Base-by-base conservation (phyloP, 2,113 vertebrate genomes). In the Oryzias woworae region DNA sequence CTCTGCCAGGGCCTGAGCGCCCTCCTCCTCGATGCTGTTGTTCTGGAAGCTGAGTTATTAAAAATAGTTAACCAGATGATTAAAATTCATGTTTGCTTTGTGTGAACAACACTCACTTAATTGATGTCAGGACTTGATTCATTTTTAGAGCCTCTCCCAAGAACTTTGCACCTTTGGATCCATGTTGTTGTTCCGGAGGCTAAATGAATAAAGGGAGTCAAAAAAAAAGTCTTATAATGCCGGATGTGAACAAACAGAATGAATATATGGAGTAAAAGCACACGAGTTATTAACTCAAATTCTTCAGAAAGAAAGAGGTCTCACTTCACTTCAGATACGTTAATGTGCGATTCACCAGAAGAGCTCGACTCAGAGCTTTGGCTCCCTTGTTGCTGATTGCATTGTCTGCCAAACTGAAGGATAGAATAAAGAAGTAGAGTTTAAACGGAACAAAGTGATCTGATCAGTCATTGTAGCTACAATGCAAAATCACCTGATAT, bases 331-430 rank as follows among this genome's bases (percentile, higher is more conserved):
- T 96, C 53, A 98, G 90, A 2, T 58, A 67, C 0, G 56, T 92
- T 59, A 99, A 90, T 4, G 95, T 97, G 69, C 94, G 92, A 91
- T 98, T 99, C 73, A 98, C 96, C 84, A 97, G 69, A 45, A 98
- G 90, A 0, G 96, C 95, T 81, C 94, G 93, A 78, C 96, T 95
- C 66, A 99, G 88, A 0, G 94, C 93, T 87, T 95, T 98, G 65
- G 95, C 91, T 26, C 96, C 97, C 82, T 96, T 96, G 78, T 93
- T 95, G 79, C 94, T 85, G 76, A 99, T 94, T 45, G 88, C 84
- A 80, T 97, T 98, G 68, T 99, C 97, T 62, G 95, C 94, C 87
- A 99, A 86, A 78, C 96, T 98, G 88, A 36, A 44, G 66, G 1
- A 22, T 59, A 15, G 7, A 57, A 80, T 14, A 54, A 50, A 74